A percentile compares a stretch with the other conserved stretches of the same genome.
Conservation (phyloP, 2,888 invertebrate genomes). For the Acrocera orbiculus region DNA sequence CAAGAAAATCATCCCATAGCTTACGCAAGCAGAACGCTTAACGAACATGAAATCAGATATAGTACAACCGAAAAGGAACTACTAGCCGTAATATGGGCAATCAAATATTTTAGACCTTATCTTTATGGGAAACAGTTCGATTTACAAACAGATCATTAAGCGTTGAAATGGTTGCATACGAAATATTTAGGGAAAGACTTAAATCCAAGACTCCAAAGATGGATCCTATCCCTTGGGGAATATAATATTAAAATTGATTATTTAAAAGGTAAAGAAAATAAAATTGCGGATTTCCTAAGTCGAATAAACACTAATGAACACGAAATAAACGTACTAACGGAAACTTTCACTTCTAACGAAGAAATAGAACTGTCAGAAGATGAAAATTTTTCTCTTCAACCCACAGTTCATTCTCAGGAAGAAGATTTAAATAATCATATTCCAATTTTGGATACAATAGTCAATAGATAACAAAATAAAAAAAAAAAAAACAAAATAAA, state of each 20-base stretch:
- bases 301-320: conserved; percentile 1
- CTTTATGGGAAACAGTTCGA: conserved; percentile 17
- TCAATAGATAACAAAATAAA: no score
- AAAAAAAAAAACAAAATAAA: no score
- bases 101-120: conserved; percentile 22
- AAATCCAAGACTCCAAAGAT: not conserved
- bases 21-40: conserved; percentile 12
- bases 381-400: no score
- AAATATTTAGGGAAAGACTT: conserved; percentile 3
- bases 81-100: conserved; percentile 18
- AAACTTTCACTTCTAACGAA: no score
- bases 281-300: conserved; percentile 5
- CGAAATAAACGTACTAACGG: conserved; percentile 1
- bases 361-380: no score
- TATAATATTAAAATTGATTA: conserved; percentile 1
- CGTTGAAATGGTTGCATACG: conserved; percentile 11
- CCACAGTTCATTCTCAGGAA: no score
- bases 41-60: conserved; percentile 11
- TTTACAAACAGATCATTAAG: conserved; percentile 11
- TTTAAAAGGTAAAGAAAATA: conserved; percentile 5
- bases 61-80: conserved; percentile 21
- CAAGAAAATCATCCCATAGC: conserved; percentile 16
- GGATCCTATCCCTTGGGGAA: conserved; percentile 1
- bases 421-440: no score
- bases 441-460: no score